These are phyloP conservation scores for Sinocyclocheilus grahami DNA, from an alignment of 2,113 vertebrate genomes.

Conservation along the genomic window DNA sequence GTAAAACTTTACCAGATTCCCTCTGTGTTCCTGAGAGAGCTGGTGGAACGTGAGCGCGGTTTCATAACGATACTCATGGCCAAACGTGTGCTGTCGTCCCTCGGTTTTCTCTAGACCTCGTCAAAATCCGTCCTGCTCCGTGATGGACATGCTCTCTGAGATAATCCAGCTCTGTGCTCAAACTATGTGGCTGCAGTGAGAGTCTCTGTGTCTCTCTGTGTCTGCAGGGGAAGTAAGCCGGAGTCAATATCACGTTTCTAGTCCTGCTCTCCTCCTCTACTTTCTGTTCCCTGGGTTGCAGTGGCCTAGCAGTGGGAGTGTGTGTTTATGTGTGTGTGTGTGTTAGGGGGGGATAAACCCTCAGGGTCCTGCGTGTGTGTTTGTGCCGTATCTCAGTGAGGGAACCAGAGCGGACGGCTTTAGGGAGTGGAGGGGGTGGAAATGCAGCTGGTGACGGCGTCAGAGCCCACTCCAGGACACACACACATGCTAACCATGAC, in stretches of 20 bases:
- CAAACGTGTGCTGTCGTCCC: constrained; percentile 23
- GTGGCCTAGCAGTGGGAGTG: constrained; percentile 36
- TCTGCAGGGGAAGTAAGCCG: constrained; percentile 43
- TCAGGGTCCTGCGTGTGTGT: constrained; percentile 37
- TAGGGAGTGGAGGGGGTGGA: constrained; percentile 21
- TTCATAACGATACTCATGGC: constrained; percentile 89
- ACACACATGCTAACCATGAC: not conserved
- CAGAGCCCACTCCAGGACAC: constrained; percentile 17
- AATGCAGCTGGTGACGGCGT: constrained; percentile 30
- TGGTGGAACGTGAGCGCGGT: constrained; percentile 86
- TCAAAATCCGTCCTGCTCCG: not conserved
- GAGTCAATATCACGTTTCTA: constrained; percentile 43
- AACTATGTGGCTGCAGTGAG: not conserved
- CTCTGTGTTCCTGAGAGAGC: constrained; percentile 82
- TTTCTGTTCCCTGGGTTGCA: constrained; percentile 21
- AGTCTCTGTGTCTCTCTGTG: constrained; percentile 30
- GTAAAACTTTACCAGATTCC: constrained; percentile 78
- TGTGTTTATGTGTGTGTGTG: not conserved
- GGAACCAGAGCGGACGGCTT: constrained; percentile 39
- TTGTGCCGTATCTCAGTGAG: constrained; percentile 42
- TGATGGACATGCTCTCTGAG: constrained; percentile 33
- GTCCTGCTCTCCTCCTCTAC: constrained; percentile 39
- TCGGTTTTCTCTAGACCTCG: constrained; percentile 1
- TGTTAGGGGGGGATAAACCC: constrained; percentile 12
- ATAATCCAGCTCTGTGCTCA: constrained; percentile 12